Conservation (phyloP, 2,797 vertebrate species). For the Capromys pilorides region DNA sequence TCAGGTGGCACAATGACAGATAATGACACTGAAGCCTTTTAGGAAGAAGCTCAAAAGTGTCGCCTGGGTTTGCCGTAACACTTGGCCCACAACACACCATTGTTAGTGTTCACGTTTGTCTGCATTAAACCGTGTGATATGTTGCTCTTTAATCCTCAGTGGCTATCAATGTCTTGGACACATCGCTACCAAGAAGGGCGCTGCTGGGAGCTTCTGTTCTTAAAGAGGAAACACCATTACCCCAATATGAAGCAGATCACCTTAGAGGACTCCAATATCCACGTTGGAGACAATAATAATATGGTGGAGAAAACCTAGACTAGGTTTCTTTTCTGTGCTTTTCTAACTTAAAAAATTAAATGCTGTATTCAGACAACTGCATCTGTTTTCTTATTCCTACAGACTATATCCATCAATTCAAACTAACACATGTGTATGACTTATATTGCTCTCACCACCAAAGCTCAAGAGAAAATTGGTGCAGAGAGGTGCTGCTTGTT, state of each 20-base stretch:
- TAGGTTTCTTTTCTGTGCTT: background rate
- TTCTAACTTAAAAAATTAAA: conserved; percentile 22
- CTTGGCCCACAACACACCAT: background rate
- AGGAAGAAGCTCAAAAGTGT: background rate
- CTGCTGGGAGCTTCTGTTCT: background rate
- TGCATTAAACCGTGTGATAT: background rate
- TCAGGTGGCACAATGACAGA: background rate
- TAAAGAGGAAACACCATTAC: background rate
- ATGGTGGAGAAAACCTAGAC: background rate
- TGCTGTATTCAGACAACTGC: background rate
- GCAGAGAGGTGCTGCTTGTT: background rate
- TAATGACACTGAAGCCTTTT: background rate
- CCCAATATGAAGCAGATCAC: background rate
- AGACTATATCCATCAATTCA: background rate
- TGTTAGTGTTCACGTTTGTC: background rate
- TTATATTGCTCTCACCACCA: background rate
- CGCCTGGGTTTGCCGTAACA: background rate
- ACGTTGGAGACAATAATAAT: conserved; percentile 11
- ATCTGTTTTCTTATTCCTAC: background rate
- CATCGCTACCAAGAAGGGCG: background rate
- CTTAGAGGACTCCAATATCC: background rate
- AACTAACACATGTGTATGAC: background rate
- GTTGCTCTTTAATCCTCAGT: background rate
- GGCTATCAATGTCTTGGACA: background rate
- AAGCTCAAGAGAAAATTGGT: background rate